These are phyloP conservation scores for Chelon labrosus DNA, from an alignment of 2,797 vertebrate species.

Conservation along the genomic window DNA sequence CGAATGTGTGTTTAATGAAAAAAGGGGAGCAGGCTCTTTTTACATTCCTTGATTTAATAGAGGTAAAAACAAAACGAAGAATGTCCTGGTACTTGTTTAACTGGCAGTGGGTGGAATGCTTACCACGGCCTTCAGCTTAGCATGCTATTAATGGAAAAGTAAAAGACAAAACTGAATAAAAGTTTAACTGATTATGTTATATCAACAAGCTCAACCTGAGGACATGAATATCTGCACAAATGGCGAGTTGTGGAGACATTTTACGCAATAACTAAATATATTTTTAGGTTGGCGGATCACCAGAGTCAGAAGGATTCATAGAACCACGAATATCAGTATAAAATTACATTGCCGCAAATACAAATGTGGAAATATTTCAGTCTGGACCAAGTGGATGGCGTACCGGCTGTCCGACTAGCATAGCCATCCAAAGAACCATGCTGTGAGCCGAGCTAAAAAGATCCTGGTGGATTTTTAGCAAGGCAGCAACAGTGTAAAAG, in stretches of 20 bases:
- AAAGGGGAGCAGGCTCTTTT: conserved; percentile 11
- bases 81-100: neutral
- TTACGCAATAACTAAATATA: too few relatives aligned
- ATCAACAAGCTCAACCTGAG: too few relatives aligned
- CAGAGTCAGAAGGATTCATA: neutral
- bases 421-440: neutral
- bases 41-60: conserved; percentile 10
- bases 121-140: neutral
- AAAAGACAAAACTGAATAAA: too few relatives aligned
- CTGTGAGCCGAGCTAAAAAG: neutral
- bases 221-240: too few relatives aligned
- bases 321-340: neutral
- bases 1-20: conserved; percentile 24
- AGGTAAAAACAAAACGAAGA: conserved; percentile 7
- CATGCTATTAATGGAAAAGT: neutral
- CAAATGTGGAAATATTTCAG: neutral
- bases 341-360: neutral
- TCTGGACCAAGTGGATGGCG: neutral
- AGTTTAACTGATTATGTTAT: too few relatives aligned
- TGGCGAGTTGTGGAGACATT: too few relatives aligned
- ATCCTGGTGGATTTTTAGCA: conserved; percentile 19
- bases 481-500: neutral
- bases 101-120: neutral
- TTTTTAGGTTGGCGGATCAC: neutral
- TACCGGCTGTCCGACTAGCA: neutral